Percentiles rank a stretch among this genome's conserved stretches.
Evolutionary conservation across 2,888 invertebrate genomes (phyloP).

Genomic region (Eudasyphora cyanicolor): DNA sequence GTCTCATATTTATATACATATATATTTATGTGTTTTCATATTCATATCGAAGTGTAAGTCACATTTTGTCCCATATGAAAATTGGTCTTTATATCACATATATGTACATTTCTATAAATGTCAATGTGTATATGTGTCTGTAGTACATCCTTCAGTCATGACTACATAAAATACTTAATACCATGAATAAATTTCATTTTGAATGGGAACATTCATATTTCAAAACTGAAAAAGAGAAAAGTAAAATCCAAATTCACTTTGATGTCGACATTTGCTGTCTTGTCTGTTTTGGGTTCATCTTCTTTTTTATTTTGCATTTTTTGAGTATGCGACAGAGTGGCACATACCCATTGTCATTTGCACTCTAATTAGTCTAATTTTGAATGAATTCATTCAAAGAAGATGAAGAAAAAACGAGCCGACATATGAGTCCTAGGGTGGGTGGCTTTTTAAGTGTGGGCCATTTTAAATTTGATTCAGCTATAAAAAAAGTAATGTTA

Average conservation of each 20-base stretch:
- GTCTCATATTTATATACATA: background rate
- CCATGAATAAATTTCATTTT: slow-evolving; percentile 17
- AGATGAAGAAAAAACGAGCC: no score
- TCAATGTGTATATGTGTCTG: background rate
- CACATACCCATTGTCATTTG: slow-evolving; percentile 38
- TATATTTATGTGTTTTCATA: no score
- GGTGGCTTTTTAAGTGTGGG: no score
- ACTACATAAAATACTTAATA: slow-evolving; percentile 11
- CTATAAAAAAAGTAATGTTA: no score
- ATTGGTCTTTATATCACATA: background rate
- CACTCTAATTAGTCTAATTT: slow-evolving; percentile 48
- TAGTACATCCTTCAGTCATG: no score
- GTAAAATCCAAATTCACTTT: slow-evolving; percentile 5
- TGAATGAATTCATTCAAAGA: background rate
- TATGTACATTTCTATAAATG: background rate
- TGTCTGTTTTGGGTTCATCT: background rate
- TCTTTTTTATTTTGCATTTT: background rate
- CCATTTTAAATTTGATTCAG: no score
- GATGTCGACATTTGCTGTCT: slow-evolving; percentile 14
- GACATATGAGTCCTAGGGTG: no score
- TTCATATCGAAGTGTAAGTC: background rate
- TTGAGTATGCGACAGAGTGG: background rate
- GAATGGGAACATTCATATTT: slow-evolving; percentile 28
- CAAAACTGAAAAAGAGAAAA: slow-evolving; percentile 7
- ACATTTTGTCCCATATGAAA: background rate